Evolutionary conservation across 1,140 invertebrate genomes (phyloP).

Genomic region (Nasonia longicornis): DNA sequence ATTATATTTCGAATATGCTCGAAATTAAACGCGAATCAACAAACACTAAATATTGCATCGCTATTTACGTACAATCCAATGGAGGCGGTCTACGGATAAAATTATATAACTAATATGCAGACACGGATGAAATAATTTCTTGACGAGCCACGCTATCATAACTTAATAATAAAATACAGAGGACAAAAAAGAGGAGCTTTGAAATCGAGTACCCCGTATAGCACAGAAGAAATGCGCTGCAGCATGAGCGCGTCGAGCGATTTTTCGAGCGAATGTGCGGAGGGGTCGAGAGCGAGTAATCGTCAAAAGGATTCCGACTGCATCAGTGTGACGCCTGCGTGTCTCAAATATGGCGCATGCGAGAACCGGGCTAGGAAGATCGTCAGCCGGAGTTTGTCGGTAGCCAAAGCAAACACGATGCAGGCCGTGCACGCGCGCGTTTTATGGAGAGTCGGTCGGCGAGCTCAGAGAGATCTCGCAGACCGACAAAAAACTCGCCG

Average conservation of each 20-base stretch:
- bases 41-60: too few relatives aligned
- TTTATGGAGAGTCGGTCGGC: slow-evolving; percentile 22
- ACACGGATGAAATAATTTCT: too few relatives aligned
- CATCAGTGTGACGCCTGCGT: slow-evolving; percentile 10
- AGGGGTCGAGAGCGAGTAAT: not conserved
- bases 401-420: slow-evolving; percentile 52
- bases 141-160: too few relatives aligned
- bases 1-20: not conserved
- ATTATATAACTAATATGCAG: too few relatives aligned
- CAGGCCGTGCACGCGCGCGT: not conserved
- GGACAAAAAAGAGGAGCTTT: too few relatives aligned
- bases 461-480: slow-evolving; percentile 55
- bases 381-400: slow-evolving; percentile 33
- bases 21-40: not conserved
- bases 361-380: slow-evolving; percentile 43
- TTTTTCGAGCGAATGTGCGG: slow-evolving; percentile 9
- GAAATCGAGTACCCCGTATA: too few relatives aligned
- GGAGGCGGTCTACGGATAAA: too few relatives aligned
- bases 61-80: not conserved
- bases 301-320: slow-evolving; percentile 39
- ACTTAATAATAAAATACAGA: too few relatives aligned
- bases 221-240: not conserved
- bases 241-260: not conserved
- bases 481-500: slow-evolving; percentile 57
- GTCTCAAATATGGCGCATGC: slow-evolving; percentile 15